Conservation (phyloP, 2,888 invertebrate species). For the Torymus aiolomorphi region DNA sequence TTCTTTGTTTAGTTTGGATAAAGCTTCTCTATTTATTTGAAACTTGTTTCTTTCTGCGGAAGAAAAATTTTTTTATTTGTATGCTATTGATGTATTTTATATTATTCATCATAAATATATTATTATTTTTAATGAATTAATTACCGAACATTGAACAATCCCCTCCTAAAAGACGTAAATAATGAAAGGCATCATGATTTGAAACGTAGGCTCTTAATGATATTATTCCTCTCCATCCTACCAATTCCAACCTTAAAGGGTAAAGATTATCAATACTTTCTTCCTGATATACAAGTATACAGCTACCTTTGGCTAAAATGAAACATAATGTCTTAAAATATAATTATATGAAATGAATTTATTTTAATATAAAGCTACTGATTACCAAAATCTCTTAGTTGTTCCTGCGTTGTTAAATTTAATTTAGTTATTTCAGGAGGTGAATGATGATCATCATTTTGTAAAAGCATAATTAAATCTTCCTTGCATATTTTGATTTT, state of each 20-base stretch:
- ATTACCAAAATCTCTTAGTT: slow-evolving; percentile 84
- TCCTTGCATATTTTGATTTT: slow-evolving; percentile 83
- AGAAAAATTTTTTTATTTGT: slow-evolving; percentile 43
- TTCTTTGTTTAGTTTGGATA: slow-evolving; percentile 63
- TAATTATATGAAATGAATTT: not conserved
- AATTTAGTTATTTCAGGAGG: slow-evolving; percentile 87
- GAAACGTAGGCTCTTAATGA: slow-evolving; percentile 93
- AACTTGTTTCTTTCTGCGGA: slow-evolving; percentile 84
- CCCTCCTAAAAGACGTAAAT: slow-evolving; percentile 88
- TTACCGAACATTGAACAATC: slow-evolving; percentile 90
- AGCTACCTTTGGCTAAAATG: slow-evolving; percentile 82
- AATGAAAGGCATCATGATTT: slow-evolving; percentile 89
- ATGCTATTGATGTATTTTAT: slow-evolving; percentile 12
- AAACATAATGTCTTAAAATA: slow-evolving; percentile 34
- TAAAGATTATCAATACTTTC: slow-evolving; percentile 77
- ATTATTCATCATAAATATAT: not conserved
- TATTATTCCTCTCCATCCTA: slow-evolving; percentile 94
- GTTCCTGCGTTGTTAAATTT: slow-evolving; percentile 81
- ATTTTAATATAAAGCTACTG: slow-evolving; percentile 13
- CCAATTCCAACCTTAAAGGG: slow-evolving; percentile 80
- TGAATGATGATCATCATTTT: slow-evolving; percentile 86
- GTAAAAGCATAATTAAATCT: slow-evolving; percentile 87
- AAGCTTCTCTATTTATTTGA: slow-evolving; percentile 78
- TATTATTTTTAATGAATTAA: not conserved
- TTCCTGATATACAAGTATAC: slow-evolving; percentile 83